Percentiles rank a stretch among this genome's conserved stretches.
Conservation (phyloP, 2,797 vertebrate species). For the Mustela erminea region DNA sequence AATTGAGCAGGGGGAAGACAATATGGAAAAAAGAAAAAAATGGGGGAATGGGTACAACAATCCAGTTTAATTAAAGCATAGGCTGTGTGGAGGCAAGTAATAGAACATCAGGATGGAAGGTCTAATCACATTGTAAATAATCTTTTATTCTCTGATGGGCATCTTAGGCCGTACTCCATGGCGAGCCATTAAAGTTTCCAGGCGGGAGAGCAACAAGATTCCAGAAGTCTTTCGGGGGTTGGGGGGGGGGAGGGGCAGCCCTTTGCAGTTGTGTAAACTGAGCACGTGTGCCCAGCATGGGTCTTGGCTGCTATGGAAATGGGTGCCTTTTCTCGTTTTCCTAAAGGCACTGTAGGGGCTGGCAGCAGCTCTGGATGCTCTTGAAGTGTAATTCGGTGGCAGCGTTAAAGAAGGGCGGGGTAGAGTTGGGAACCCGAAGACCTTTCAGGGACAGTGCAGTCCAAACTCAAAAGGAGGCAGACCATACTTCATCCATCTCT, state of each 20-base stretch:
- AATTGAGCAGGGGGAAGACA: background rate
- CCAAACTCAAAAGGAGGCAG: background rate
- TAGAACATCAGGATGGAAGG: background rate
- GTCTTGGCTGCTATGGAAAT: no score
- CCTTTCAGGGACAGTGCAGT: background rate
- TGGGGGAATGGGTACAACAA: background rate
- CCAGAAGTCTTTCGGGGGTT: background rate
- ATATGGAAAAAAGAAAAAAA: background rate
- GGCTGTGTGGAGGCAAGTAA: background rate
- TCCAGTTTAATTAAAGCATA: background rate
- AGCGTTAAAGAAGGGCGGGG: background rate
- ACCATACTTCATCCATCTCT: background rate
- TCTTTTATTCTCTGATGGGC: background rate
- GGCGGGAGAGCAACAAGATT: background rate
- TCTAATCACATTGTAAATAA: background rate
- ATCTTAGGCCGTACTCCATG: background rate
- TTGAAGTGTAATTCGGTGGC: background rate
- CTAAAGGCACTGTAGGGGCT: background rate
- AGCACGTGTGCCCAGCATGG: accelerated
- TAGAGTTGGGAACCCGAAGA: background rate
- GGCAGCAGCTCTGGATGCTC: background rate
- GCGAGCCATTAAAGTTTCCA: background rate
- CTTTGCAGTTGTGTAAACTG: accelerated
- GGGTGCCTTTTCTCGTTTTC: background rate
- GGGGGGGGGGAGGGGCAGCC: no score